Evolutionary conservation across 1,140 invertebrate species (phyloP).

Genomic region (Globodera ellingtonae): DNA sequence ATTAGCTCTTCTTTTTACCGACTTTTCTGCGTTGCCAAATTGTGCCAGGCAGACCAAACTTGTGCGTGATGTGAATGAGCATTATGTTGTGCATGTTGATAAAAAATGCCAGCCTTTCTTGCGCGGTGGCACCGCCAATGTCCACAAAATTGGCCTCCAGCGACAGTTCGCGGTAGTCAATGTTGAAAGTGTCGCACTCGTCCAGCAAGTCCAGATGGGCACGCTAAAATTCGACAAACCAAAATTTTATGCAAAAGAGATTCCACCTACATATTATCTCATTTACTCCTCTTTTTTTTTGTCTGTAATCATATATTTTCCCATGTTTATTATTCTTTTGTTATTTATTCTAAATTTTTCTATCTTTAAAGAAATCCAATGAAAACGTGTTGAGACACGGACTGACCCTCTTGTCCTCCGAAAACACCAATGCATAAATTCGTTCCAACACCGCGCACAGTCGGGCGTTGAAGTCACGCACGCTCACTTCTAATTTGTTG

Average conservation of each 20-base stretch:
- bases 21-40: slow-evolving; percentile 68
- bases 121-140: slow-evolving; percentile 55
- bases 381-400: not conserved
- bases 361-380: too few relatives aligned
- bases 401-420: slow-evolving; percentile 65
- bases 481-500: slow-evolving; percentile 33
- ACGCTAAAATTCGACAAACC: slow-evolving; percentile 19
- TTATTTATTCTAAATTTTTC: too few relatives aligned
- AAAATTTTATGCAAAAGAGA: not conserved
- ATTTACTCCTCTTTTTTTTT: not conserved
- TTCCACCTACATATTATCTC: not conserved
- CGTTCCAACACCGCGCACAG: slow-evolving; percentile 65
- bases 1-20: not conserved
- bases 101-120: slow-evolving; percentile 68
- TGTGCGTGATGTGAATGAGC: slow-evolving; percentile 67
- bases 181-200: slow-evolving; percentile 35
- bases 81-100: slow-evolving; percentile 69
- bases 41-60: slow-evolving; percentile 64
- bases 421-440: slow-evolving; percentile 65
- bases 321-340: too few relatives aligned
- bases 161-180: slow-evolving; percentile 42
- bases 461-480: slow-evolving; percentile 65
- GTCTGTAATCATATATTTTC: not conserved
- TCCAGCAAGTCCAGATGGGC: slow-evolving; percentile 51
- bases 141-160: slow-evolving; percentile 59